Base-by-base conservation (phyloP, 2,113 vertebrate genomes). In the Sylvilagus bachmani region DNA sequence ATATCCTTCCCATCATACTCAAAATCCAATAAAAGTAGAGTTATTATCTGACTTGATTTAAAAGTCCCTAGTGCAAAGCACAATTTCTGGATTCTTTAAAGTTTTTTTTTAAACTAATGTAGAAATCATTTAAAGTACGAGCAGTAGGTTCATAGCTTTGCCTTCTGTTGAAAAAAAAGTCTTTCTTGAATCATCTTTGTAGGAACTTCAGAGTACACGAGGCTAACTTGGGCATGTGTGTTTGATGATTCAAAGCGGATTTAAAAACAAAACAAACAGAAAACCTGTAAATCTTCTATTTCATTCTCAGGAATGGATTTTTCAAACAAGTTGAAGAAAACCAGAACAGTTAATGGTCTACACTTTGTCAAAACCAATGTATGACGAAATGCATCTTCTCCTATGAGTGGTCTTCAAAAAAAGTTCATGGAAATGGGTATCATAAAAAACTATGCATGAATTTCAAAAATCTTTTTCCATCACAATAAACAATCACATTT, bases 321-420 rank as follows among this genome's bases (percentile, higher is more conserved):
- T 89, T 61, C 31, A 5, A 70, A 31, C 16, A 77, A 55, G 62
- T 92, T 79, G 66, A 89, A 78, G 81, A 86, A 88, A 91, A 82
- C 10, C 9, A 71, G 49, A 53, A 12, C 38, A 10, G 27, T 62
- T 86, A 38, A 69, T 44, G 49, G 4, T 87, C 75, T 91, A 29
- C 16, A 79, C 29, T 86, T 94, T 91, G 19, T 93, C 38, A 86
- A 88, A 90, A 89, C 27, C 44, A 85, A 4, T 51, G 25, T 91
- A 27, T 84, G 36, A 83, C 14, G 6, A 58, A 13, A 58, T 58
- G 17, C 17, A 58, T 58, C 55, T 16, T 58, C 55, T 58, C 11
- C 17, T 58, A 58, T 58, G 55, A 11, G 14, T 58, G 17, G 55
- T 17, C 55, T 58, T 58, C 17, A 16, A 58, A 17, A 58, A 58